Base-by-base conservation (phyloP, 2,888 invertebrate species). In the Leptinotarsa rubiginosa region DNA sequence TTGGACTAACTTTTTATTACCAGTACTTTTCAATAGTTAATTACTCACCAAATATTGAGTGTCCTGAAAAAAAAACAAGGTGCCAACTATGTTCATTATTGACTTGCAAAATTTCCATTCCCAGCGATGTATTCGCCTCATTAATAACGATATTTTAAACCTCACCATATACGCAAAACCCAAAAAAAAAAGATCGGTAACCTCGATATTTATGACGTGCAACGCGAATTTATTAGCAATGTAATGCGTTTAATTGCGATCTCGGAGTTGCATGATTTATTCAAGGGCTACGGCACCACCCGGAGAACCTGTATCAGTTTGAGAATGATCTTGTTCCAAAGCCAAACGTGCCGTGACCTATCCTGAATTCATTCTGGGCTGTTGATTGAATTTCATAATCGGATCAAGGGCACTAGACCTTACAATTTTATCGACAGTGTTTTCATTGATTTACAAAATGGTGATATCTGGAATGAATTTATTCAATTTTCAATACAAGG, bases 171-270 rank as follows among this genome's bases (percentile, higher is more conserved):
- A 67, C 47, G 16, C 31, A 12, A 25, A n/a, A 25, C 20, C 31
- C 31, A 68, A 31, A 47, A 69, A 41, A 68, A 69, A 31, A 69
- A 31, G 15, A 41, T 22, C 69, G 47, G 54, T 47, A 69, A 56
- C 69, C 56, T 54, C 69, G 54, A 54, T 69, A 69, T 69, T 69
- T 69, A 69, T 56, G 52, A 47, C 47, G 56, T 69, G 54, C 56
- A 47, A 69, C 69, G 18, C 20, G 41, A 56, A 69, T 69, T 69
- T 69, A 69, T 56, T 31, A 49, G 56, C 56, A 18, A 31, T 56
- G 56, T 69, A 69, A 54, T 31, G 54, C 54, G 18, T 47, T 69
- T 69, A 69, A 69, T 54, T 69, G 69, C 69, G 31, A 69, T 69
- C 56, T 56, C 25, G 41, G 25, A 31, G 10, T 68, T n/a, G 56